Base-by-base conservation (phyloP, 2,113 vertebrate genomes). In the Microtus ochrogaster region DNA sequence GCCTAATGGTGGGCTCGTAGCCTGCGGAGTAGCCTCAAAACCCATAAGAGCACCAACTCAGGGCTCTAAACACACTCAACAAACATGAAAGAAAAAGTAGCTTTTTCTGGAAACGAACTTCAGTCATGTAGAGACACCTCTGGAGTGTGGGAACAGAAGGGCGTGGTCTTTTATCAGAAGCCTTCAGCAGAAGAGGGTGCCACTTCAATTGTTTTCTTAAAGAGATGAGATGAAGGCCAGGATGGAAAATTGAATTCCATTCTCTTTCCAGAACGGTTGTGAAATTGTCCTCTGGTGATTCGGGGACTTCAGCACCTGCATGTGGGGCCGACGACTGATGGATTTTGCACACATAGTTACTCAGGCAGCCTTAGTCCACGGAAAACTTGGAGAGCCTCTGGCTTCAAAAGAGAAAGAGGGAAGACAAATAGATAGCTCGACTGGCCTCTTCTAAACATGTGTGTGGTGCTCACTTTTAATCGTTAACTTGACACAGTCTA, bases 61-160 rank as follows among this genome's bases (percentile, higher is more conserved):
- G 44, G 66, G 33, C 93, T 85, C 66, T n/a, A 79, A 65, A 92
- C 61, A 63, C 49, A 16, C 61, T 92, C 2, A 22, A 13, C n/a
- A 68, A 74, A 89, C 41, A 90, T 68, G 83, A 93, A 96, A 85
- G 92, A 39, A 78, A 91, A 76, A 79, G 24, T 13, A 58, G 36
- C 19, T 63, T 63, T 94, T 97, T 97, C 91, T 94, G 94, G 94
- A 90, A 96, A 87, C 81, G 33, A 52, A 76, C 72, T 81, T 91
- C 28, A 93, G 83, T 96, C 96, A 81, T 87, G 96, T 92, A 93
- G 94, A 94, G 95, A 93, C 94, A 90, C 49, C 95, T 90, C 90
- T 58, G 72, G 41, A 55, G 14, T 90, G 49, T 83, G 65, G 76
- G 90, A 88, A 66, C 88, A 52, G 49, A 95, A 96, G 92, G 97